Percentiles rank a stretch among this genome's conserved stretches.
These are phyloP conservation scores for Meriones psammophilus DNA, from an alignment of 2,797 vertebrate species.

Conservation along the genomic window DNA sequence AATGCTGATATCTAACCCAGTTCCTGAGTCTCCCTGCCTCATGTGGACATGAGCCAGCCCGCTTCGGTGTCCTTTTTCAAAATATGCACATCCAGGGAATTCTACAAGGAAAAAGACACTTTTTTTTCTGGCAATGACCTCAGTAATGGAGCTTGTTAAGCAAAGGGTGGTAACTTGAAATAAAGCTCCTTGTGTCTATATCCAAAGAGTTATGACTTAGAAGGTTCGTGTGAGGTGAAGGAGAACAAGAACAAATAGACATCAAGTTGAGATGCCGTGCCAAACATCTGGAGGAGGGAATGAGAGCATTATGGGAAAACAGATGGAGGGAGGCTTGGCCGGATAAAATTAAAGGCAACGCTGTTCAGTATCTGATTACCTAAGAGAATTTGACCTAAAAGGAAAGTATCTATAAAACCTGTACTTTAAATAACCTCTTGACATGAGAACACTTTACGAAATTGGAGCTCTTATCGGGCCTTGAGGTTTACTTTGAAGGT, in stretches of 20 bases:
- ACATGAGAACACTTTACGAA: slow-evolving; percentile 76
- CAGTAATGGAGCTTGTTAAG: slow-evolving; percentile 63
- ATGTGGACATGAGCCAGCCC: slow-evolving; percentile 30
- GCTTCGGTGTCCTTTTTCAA: slow-evolving; percentile 41
- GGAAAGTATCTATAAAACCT: slow-evolving; percentile 75
- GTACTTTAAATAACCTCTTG: slow-evolving; percentile 75
- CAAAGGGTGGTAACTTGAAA: slow-evolving; percentile 73
- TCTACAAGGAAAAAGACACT: slow-evolving; percentile 47
- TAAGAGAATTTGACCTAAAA: slow-evolving; percentile 72
- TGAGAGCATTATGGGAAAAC: slow-evolving; percentile 82
- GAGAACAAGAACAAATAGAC: slow-evolving; percentile 84
- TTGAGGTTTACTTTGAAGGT: slow-evolving; percentile 68
- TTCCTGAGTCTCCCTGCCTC: slow-evolving; percentile 10
- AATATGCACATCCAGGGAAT: slow-evolving; percentile 53
- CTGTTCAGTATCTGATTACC: slow-evolving; percentile 73
- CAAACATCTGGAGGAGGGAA: slow-evolving; percentile 84
- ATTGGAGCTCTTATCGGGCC: slow-evolving; percentile 62
- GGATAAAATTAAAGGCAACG: slow-evolving; percentile 82
- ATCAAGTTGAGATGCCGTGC: slow-evolving; percentile 75
- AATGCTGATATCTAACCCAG: slow-evolving; percentile 66
- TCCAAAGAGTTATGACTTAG: slow-evolving; percentile 78
- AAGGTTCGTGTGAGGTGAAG: slow-evolving; percentile 84
- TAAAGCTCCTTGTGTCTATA: slow-evolving; percentile 75
- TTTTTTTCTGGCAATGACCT: slow-evolving; percentile 54
- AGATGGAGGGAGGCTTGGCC: slow-evolving; percentile 81